Base-by-base conservation (phyloP, 2,113 vertebrate genomes). In the Albula goreensis region DNA sequence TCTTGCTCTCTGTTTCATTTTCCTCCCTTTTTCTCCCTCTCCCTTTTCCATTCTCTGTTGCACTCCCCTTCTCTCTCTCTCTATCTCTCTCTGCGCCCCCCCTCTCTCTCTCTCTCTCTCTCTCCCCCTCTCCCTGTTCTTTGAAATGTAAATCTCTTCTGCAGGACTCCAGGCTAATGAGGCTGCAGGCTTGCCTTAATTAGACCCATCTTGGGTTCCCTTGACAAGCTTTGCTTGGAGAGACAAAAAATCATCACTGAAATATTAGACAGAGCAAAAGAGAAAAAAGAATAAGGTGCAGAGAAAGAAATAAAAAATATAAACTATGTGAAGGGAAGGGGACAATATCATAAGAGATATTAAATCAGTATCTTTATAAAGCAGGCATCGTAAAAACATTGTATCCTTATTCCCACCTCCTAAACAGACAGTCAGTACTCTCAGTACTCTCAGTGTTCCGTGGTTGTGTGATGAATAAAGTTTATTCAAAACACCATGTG, bases 91-190 rank as follows among this genome's bases (percentile, higher is more conserved):
- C 2, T 13, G 10, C 0, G 15, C 0, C 63, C 17, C 0, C 1
- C n/a, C 9, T 3, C 17, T 53, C 83, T 6, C 63, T 81, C 56
- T 77, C 82, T 89, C 49, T 85, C 81, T 85, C 81, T 50, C 31
- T 85, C 77, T 50, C 49, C 5, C 11, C 83, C 84, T 83, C 57
- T 78, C 66, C 86, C 66, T 88, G 49, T 50, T 85, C 83, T 89
- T 92, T 91, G 83, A 92, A 93, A 88, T 91, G 92, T 86, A 91
- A 93, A 93, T 91, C 85, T 83, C 25, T 90, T 70, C 85, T 89
- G 90, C 85, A 86, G 80, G 85, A 82, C 86, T 90, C 77, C 83
- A 87, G 88, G 57, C 86, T 92, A 90, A 93, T 91, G 88, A 90
- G 89, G 86, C 86, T 86, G 78, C 84, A 53, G 86, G 82, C 66